Percentiles rank a stretch among this genome's conserved stretches.
Evolutionary conservation across 2,888 invertebrate species (phyloP).

Genomic region (Criorhina ranunculi): DNA sequence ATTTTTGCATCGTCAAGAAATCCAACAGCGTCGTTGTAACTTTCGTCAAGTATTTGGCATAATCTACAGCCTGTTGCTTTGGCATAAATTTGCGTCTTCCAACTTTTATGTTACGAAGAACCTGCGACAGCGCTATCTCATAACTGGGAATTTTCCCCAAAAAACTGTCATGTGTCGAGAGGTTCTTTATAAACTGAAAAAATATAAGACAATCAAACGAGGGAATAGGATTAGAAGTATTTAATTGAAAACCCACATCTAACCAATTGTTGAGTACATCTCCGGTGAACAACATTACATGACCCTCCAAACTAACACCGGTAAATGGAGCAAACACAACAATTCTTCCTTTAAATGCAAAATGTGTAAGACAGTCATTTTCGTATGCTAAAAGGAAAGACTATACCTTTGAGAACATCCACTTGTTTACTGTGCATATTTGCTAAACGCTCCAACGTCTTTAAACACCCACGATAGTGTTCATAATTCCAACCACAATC

Average conservation of each 20-base stretch:
- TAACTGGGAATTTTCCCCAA: conserved; percentile 91
- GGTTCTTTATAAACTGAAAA: conserved; percentile 91
- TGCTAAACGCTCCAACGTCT: conserved; percentile 91
- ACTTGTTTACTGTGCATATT: conserved; percentile 90
- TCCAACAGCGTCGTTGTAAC: conserved; percentile 94
- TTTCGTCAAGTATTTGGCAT: conserved; percentile 92
- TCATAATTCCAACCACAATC: conserved; percentile 95
- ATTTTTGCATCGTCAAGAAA: conserved; percentile 88
- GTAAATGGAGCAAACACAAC: conserved; percentile 95
- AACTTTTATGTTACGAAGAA: conserved; percentile 93
- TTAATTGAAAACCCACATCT: conserved; percentile 88
- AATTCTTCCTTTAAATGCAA: conserved; percentile 87
- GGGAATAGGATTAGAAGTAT: neutral
- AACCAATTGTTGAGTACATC: conserved; percentile 98
- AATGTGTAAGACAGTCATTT: conserved; percentile 13
- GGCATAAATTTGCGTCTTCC: conserved; percentile 96
- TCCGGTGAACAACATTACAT: conserved; percentile 95
- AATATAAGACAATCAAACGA: neutral
- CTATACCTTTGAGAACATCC: conserved; percentile 87
- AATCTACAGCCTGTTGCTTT: conserved; percentile 93
- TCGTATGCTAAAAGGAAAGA: neutral
- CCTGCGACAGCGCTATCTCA: conserved; percentile 93
- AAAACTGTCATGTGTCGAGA: conserved; percentile 90
- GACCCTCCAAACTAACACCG: conserved; percentile 95
- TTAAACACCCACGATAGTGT: conserved; percentile 95